A percentile compares a stretch with the other conserved stretches of the same genome.
Evolutionary conservation across 2,113 vertebrate species (phyloP).

Genomic region (Misgurnus mizolepis): DNA sequence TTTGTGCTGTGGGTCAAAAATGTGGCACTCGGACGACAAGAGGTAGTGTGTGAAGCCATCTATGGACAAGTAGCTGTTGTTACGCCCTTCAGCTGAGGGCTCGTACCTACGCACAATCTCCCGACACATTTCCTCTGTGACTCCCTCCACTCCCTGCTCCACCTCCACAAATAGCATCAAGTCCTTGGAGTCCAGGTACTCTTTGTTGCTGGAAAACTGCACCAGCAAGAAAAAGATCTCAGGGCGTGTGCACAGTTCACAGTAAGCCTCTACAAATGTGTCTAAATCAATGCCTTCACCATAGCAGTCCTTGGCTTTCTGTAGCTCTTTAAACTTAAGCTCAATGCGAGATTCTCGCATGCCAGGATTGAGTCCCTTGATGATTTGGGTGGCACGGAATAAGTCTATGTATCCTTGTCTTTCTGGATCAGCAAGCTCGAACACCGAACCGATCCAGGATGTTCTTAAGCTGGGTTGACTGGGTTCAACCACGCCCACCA

Average conservation of each 20-base stretch:
- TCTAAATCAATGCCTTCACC: slow-evolving; percentile 79
- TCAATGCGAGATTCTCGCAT: slow-evolving; percentile 88
- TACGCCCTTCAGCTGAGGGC: slow-evolving; percentile 86
- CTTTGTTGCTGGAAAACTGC: slow-evolving; percentile 94
- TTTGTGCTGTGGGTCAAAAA: slow-evolving; percentile 90
- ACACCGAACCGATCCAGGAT: slow-evolving; percentile 87
- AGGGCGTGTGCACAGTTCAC: slow-evolving; percentile 89
- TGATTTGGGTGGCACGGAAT: slow-evolving; percentile 84
- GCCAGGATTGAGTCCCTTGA: slow-evolving; percentile 87
- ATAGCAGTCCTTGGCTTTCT: slow-evolving; percentile 81
- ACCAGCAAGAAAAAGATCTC: slow-evolving; percentile 91
- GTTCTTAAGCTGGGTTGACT: slow-evolving; percentile 82
- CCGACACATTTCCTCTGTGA: slow-evolving; percentile 85
- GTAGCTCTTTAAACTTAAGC: slow-evolving; percentile 90
- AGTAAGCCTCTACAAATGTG: slow-evolving; percentile 85
- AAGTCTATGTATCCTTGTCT: slow-evolving; percentile 81
- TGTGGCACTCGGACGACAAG: slow-evolving; percentile 88
- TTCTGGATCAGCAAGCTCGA: slow-evolving; percentile 82
- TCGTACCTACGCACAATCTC: slow-evolving; percentile 86
- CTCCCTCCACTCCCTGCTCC: slow-evolving; percentile 89
- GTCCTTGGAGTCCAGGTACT: slow-evolving; percentile 89
- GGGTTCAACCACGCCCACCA: slow-evolving; percentile 74
- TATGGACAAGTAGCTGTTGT: slow-evolving; percentile 84
- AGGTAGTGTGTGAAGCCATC: slow-evolving; percentile 92
- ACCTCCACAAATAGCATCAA: slow-evolving; percentile 88